These are phyloP conservation scores for Acrobasis repandana DNA, from an alignment of 2,888 invertebrate species.

Conservation along the genomic window DNA sequence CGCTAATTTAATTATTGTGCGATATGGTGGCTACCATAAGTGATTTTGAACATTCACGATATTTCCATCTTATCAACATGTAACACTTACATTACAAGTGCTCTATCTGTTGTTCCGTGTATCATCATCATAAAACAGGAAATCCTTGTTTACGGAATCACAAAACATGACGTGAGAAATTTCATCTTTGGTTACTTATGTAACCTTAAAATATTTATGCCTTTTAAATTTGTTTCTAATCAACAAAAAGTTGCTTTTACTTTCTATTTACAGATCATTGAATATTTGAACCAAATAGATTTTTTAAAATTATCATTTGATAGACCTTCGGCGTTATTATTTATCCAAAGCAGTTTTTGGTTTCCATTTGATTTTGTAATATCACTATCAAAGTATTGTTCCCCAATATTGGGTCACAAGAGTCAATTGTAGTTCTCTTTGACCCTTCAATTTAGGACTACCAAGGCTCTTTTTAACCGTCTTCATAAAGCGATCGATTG, in stretches of 20 bases:
- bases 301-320: too few relatives aligned
- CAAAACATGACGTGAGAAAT: neutral
- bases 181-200: neutral
- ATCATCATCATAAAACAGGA: neutral
- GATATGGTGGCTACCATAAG: too few relatives aligned
- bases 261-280: neutral
- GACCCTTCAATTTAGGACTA: constrained; percentile 49
- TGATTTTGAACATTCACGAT: too few relatives aligned
- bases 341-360: neutral
- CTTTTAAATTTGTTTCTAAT: too few relatives aligned
- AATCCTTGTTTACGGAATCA: neutral
- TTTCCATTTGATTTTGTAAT: neutral
- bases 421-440: constrained; percentile 46
- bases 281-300: too few relatives aligned
- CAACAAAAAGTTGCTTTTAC: neutral
- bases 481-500: constrained; percentile 39
- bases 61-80: too few relatives aligned
- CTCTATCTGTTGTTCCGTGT: neutral
- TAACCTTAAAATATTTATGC: too few relatives aligned
- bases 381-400: constrained; percentile 20
- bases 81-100: neutral
- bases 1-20: too few relatives aligned
- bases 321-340: neutral
- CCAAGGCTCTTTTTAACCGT: constrained; percentile 43
- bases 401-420: constrained; percentile 39